These are phyloP conservation scores for Himalopsyche japonica DNA, from an alignment of 2,888 invertebrate species.

Conservation along the genomic window DNA sequence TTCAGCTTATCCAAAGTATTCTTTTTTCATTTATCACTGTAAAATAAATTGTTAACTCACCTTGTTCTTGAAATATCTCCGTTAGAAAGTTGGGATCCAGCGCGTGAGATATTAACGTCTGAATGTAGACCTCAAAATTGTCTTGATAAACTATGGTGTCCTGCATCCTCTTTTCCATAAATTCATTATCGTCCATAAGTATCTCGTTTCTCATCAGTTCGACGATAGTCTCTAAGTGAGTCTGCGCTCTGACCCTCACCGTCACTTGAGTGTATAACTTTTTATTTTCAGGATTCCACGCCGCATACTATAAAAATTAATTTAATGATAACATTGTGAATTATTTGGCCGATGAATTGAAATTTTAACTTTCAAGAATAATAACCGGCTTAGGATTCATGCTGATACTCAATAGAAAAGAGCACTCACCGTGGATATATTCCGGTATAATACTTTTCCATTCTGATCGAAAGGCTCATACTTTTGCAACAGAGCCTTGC, in stretches of 20 bases:
- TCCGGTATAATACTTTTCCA: constrained; percentile 79
- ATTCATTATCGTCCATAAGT: constrained; percentile 69
- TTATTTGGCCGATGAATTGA: too few relatives aligned
- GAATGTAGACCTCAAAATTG: constrained; percentile 89
- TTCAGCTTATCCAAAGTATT: not conserved
- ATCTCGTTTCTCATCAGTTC: constrained; percentile 77
- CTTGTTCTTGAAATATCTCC: constrained; percentile 89
- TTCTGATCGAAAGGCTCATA: constrained; percentile 82
- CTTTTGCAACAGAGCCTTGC: constrained; percentile 79
- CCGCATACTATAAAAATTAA: constrained; percentile 69
- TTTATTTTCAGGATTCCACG: constrained; percentile 82
- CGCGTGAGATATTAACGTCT: constrained; percentile 87
- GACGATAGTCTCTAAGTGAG: constrained; percentile 77
- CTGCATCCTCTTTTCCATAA: constrained; percentile 75
- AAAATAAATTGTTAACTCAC: constrained; percentile 51
- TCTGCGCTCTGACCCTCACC: constrained; percentile 74
- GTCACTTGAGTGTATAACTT: constrained; percentile 79
- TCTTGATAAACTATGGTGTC: constrained; percentile 79
- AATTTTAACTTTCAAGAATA: too few relatives aligned
- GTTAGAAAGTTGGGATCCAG: constrained; percentile 86
- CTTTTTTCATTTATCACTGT: too few relatives aligned
- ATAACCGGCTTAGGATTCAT: too few relatives aligned
- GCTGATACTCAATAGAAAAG: too few relatives aligned
- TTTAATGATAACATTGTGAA: constrained; percentile 15
- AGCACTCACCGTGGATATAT: constrained; percentile 79